Evolutionary conservation across 2,113 vertebrate genomes (phyloP).

Genomic region (Lepus americanus): DNA sequence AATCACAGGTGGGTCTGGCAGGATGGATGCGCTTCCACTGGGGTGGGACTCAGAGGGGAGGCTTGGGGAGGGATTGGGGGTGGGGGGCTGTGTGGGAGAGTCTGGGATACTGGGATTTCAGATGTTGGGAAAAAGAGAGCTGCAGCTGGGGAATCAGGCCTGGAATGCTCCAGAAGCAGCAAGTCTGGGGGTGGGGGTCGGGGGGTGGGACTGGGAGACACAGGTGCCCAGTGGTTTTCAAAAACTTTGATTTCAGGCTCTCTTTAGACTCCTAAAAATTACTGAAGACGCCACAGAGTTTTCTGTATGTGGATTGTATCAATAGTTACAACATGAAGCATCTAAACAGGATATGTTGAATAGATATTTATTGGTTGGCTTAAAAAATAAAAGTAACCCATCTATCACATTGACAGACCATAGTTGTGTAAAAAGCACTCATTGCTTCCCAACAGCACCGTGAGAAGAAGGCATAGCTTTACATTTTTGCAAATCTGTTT

Average conservation of each 20-base stretch:
- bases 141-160: neutral
- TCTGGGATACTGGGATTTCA: neutral
- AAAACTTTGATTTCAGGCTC: neutral
- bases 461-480: neutral
- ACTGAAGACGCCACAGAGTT: neutral
- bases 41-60: neutral
- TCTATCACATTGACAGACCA: neutral
- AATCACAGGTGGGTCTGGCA: neutral
- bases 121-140: neutral
- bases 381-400: slow-evolving; percentile 63
- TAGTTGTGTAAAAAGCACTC: slow-evolving; percentile 43
- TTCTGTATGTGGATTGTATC: neutral
- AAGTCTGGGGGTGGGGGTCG: neutral
- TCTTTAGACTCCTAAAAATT: slow-evolving; percentile 10
- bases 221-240: neutral
- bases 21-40: neutral
- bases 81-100: too few species aligned
- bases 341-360: slow-evolving; percentile 44
- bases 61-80: neutral
- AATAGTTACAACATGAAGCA: neutral
- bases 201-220: neutral
- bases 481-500: neutral
- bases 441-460: neutral
- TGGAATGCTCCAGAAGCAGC: neutral
- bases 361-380: neutral